Conservation (phyloP, 2,888 invertebrate species). For the Drosophila meridiana region DNA sequence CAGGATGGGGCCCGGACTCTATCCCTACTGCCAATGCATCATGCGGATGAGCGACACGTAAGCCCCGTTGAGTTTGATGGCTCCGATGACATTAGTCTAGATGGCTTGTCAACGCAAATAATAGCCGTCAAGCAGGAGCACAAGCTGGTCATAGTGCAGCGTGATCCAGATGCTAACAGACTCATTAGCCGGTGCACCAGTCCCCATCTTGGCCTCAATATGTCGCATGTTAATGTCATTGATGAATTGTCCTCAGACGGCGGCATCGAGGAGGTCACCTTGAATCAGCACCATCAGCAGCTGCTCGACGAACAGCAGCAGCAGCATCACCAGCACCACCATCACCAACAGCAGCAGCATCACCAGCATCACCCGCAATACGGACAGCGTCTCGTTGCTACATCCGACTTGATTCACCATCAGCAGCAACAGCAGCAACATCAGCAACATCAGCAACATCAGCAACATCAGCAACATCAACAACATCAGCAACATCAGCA, state of each 20-base stretch:
- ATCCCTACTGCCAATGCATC: conserved; percentile 52
- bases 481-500: conserved; percentile 30
- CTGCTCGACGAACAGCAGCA: conserved; percentile 60
- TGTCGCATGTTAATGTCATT: conserved; percentile 49
- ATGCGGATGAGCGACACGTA: conserved; percentile 44
- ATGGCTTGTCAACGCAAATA: conserved; percentile 70
- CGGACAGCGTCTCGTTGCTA: conserved; percentile 32
- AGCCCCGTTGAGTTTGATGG: conserved; percentile 78
- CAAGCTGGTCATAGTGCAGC: conserved; percentile 73
- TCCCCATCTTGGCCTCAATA: conserved; percentile 28
- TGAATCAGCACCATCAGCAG: conserved; percentile 80
- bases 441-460: conserved; percentile 31
- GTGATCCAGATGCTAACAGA: conserved; percentile 16
- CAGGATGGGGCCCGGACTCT: conserved; percentile 34
- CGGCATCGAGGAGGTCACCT: conserved; percentile 72
- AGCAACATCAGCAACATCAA: conserved; percentile 13
- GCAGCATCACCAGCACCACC: conserved; percentile 36
- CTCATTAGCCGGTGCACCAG: conserved; percentile 21
- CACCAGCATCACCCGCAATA: conserved; percentile 59
- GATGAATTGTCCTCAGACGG: conserved; percentile 77
- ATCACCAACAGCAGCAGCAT: conserved; percentile 63
- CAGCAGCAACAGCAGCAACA: conserved; percentile 18
- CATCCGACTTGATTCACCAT: conserved; percentile 26
- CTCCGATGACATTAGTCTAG: conserved; percentile 77
- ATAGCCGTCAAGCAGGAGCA: conserved; percentile 80